Base-by-base conservation (phyloP, 2,797 vertebrate genomes). In the Sebastes vulpes region DNA sequence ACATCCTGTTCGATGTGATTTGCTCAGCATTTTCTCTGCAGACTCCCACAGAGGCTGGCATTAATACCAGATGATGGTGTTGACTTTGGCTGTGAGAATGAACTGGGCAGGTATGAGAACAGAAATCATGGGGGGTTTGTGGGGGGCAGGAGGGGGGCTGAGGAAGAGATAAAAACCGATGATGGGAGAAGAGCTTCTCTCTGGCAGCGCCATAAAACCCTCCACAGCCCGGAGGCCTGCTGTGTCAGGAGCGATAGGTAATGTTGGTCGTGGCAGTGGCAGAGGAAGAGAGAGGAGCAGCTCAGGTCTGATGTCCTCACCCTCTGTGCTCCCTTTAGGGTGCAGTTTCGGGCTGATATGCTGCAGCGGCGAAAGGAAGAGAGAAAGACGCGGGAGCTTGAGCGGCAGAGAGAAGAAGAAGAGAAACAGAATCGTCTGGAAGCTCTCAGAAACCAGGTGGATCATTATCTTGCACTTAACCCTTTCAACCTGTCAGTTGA, bases 371-470 rank as follows among this genome's bases (percentile, higher is more conserved):
- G 90, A 69, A 64, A 84, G 89, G 94, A 90, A 89, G 90, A 97
- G 86, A 96, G 85, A 48, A 96, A 95, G 93, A 91, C 85, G 23
- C 67, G 50, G 74, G 93, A 93, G 52, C 90, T 95, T 18, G 90
- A 94, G 46, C 95, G 84, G 71, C 96, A 89, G 2, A 92, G 75
- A 21, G 95, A 95, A 50, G 90, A 96, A 50, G 83, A 94, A 77
- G 93, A 96, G 31, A 96, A 83, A 79, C 89, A 94, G 84, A 92
- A 84, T 73, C 90, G 94, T 42, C 96, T 98, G 14, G 96, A 96
- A 67, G 95, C 91, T 18, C 96, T 99, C 14, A 94, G 97, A 20
- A 97, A 96, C 59, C 97, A 99, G 98, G 98, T 99, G 91, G 29
- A 76, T 87, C 71, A 75, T 92, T 84, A 85, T 83, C 73, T 46